Base-by-base conservation (phyloP, 2,888 invertebrate species). In the Latrodectus elegans region DNA sequence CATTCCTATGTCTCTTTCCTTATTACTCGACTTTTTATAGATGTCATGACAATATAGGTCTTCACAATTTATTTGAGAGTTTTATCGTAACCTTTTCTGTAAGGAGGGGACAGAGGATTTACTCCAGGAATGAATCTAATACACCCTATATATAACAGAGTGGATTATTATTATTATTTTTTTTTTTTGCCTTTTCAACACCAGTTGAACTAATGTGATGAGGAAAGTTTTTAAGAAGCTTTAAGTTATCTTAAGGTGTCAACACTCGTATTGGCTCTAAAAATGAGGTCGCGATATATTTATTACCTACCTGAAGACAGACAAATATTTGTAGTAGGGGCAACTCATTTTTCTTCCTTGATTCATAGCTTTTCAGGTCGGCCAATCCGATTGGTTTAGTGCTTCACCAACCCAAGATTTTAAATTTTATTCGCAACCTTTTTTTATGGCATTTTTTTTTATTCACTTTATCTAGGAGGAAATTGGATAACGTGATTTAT, bases 31-130 rank as follows among this genome's bases (percentile, higher is more conserved):
- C 53, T 68, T 76, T 76, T 78, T 72, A 72, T 73, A 53, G 68
- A 55, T 74, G 84, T 14, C 49, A 70, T 60, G 53, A 77, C 76
- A 52, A 11, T 65, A 71, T 11, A 68, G 49, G 74, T 67, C 51
- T 60, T 72, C 15, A 60, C 55, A 74, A 67, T 84, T 79, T 79
- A 79, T 84, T 79, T 64, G 55, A 70, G 64, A 15, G 55, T 55
- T 55, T 15, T 14, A 15, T 55, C 3, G 55, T 55, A 55, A 22
- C 55, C 11, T 55, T 55, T 55, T 55, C 12, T 11, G 55, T 55
- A 8, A 15, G 15, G 55, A 55, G 55, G 11, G 15, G 3, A 55
- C 15, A 14, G 15, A 55, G 55, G 55, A 55, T 55, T 55, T 55
- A 55, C 55, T 55, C 11, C 55, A 55, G 15, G 55, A 14, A 22